Percentiles rank a stretch among this genome's conserved stretches.
Conservation (phyloP, 2,113 vertebrate species). For the Oophaga pumilio region DNA sequence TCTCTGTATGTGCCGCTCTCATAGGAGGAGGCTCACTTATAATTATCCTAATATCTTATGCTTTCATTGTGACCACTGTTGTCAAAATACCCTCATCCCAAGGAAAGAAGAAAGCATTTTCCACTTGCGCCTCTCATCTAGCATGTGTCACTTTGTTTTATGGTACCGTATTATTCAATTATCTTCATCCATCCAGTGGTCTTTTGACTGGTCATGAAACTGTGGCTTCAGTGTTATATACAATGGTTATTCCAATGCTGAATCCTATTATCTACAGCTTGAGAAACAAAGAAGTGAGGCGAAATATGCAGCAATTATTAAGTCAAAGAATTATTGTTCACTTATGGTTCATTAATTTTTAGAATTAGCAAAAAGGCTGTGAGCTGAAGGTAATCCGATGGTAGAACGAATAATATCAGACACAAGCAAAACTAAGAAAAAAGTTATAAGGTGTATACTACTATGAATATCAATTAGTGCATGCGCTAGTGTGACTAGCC, state of each 20-base stretch:
- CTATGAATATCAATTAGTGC: too few relatives aligned
- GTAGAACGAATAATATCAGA: too few relatives aligned
- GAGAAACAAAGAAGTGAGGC: constrained; percentile 63
- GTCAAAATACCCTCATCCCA: constrained; percentile 52
- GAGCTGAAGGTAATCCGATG: too few relatives aligned
- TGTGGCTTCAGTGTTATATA: constrained; percentile 68
- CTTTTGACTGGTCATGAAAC: constrained; percentile 60
- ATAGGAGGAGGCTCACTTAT: constrained; percentile 48
- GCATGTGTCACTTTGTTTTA: constrained; percentile 57
- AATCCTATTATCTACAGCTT: constrained; percentile 69
- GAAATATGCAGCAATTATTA: neutral
- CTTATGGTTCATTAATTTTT: neutral
- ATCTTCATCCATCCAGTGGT: constrained; percentile 44
- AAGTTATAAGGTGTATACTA: too few relatives aligned
- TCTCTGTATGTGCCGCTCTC: constrained; percentile 36
- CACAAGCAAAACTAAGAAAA: too few relatives aligned
- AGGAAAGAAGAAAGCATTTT: constrained; percentile 56
- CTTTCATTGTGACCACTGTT: constrained; percentile 47
- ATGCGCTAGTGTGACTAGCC: too few relatives aligned
- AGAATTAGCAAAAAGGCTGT: neutral
- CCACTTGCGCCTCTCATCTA: constrained; percentile 57
- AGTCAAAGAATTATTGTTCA: neutral
- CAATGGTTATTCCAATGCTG: constrained; percentile 66
- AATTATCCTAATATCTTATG: constrained; percentile 49
- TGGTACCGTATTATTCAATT: constrained; percentile 57